Percentiles rank a stretch among this genome's conserved stretches.
These are phyloP conservation scores for Tylochromis polylepis DNA, from an alignment of 2,113 vertebrate genomes.

Conservation along the genomic window DNA sequence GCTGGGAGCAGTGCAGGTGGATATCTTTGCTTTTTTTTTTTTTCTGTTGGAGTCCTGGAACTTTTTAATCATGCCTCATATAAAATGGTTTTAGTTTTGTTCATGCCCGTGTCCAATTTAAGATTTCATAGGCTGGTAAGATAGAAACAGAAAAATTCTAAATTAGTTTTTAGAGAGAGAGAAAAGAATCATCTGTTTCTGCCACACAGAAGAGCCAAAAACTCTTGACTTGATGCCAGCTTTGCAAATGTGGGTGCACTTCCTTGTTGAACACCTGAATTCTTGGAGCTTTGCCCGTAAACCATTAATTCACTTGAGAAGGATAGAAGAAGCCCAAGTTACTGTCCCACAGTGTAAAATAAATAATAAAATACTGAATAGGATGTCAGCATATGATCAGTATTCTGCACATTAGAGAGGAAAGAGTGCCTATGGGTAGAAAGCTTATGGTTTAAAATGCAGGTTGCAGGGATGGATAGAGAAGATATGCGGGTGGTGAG, in stretches of 20 bases:
- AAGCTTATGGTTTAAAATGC: not conserved
- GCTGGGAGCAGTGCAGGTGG: not conserved
- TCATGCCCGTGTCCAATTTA: not conserved
- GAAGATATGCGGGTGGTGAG: not conserved
- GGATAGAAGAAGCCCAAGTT: not conserved
- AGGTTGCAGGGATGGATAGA: not conserved
- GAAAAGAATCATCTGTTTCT: not conserved
- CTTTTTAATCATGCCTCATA: not conserved
- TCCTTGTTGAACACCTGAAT: conserved; percentile 11
- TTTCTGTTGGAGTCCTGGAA: not conserved
- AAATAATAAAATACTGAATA: not conserved
- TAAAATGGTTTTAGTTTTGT: not conserved
- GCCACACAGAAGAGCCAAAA: not conserved
- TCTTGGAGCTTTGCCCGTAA: not conserved
- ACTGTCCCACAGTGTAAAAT: conserved; percentile 6
- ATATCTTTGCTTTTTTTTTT: not conserved
- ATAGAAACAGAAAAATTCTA: not conserved
- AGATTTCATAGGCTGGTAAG: not conserved
- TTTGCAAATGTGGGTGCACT: not conserved
- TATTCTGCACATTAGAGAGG: not conserved
- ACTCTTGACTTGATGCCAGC: conserved; percentile 1
- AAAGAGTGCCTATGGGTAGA: not conserved
- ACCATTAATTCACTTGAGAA: conserved; percentile 21
- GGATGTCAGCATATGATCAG: conserved; percentile 3
- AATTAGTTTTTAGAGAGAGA: not conserved